Evolutionary conservation across 2,888 invertebrate species (phyloP).

Genomic region (Loripinus fragilis): DNA sequence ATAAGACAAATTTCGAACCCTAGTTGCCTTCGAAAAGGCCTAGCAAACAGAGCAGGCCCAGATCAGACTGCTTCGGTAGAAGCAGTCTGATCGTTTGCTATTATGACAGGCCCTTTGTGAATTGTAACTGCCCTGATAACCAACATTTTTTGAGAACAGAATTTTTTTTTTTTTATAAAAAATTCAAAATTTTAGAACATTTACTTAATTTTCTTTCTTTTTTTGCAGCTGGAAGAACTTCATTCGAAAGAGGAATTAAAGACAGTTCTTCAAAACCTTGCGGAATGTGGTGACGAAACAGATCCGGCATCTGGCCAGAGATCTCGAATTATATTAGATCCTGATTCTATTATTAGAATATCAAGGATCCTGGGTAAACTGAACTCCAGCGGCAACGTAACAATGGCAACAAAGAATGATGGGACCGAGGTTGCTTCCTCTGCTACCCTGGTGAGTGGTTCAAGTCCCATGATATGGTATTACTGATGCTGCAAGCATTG

Average conservation of each 20-base stretch:
- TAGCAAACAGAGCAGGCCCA: no score
- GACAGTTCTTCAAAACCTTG: slow-evolving; percentile 47
- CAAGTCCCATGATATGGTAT: neutral
- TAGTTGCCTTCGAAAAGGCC: no score
- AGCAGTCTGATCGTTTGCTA: no score
- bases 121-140: no score
- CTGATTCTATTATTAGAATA: slow-evolving; percentile 55
- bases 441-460: slow-evolving; percentile 53
- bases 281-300: slow-evolving; percentile 54
- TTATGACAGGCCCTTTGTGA: no score
- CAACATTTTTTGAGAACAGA: no score
- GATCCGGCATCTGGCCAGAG: slow-evolving; percentile 43
- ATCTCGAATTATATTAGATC: slow-evolving; percentile 53
- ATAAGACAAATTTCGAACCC: no score
- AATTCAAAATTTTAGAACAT: no score
- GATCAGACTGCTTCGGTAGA: no score
- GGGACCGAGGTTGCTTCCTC: slow-evolving; percentile 60
- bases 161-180: no score
- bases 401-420: slow-evolving; percentile 50
- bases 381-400: slow-evolving; percentile 48
- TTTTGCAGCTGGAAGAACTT: slow-evolving; percentile 56
- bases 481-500: no score
- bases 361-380: slow-evolving; percentile 56
- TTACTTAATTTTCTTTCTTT: neutral
- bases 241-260: slow-evolving; percentile 55